A percentile compares a stretch with the other conserved stretches of the same genome.
Evolutionary conservation across 2,113 vertebrate species (phyloP).

Genomic region (Columba janthina): DNA sequence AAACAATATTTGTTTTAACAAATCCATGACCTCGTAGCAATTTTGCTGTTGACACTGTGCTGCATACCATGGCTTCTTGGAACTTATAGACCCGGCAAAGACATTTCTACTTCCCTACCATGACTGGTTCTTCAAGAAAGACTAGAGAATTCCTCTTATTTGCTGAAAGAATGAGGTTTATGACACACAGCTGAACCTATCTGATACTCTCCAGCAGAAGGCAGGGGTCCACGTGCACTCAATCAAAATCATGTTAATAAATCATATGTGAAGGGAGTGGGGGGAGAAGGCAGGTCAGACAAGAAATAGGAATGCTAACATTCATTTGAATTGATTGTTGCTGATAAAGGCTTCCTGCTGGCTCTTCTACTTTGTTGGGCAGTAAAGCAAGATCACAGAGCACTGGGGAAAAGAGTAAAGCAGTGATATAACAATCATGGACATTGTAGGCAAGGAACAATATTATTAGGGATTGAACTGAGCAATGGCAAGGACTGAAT

Average conservation of each 20-base stretch:
- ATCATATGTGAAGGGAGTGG: neutral
- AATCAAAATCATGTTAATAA: neutral
- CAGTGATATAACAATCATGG: neutral
- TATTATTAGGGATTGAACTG: neutral
- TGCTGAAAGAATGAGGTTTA: neutral
- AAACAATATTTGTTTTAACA: constrained; percentile 41
- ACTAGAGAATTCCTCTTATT: neutral
- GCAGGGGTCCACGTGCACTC: neutral
- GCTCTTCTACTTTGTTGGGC: neutral
- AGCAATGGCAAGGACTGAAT: neutral
- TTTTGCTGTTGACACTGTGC: neutral
- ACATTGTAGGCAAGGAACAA: neutral
- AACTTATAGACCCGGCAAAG: neutral
- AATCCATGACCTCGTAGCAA: neutral
- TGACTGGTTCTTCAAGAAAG: neutral
- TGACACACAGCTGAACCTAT: neutral
- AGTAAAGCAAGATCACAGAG: neutral
- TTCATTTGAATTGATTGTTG: neutral
- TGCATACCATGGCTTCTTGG: neutral
- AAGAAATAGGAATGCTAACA: neutral
- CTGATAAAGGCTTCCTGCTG: neutral
- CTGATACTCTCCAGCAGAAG: neutral
- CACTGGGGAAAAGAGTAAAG: neutral
- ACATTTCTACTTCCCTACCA: neutral
- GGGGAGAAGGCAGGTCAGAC: neutral